Evolutionary conservation across 1,140 invertebrate genomes (phyloP), one percentile per base, ranked within the genome.

Genomic region (Macrosteles quadrilineatus): DNA sequence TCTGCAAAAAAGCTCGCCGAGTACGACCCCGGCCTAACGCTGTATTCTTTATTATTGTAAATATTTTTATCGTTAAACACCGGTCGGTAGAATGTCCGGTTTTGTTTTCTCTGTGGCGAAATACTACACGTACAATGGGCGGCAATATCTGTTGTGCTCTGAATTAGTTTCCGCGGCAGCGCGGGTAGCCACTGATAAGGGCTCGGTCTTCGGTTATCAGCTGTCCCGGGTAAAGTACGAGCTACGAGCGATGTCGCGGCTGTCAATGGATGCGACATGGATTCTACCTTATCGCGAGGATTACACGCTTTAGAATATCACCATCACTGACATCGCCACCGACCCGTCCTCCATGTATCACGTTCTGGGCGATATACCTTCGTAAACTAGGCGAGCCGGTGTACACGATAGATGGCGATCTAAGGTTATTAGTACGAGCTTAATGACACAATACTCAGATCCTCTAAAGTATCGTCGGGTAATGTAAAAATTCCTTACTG

Each of bases 31-130:
- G 9, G 32, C 40, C 63, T 43, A 66, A 66, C 63, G 23, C 17
- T 43, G 32, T 45, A 45, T 66, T 45, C 40, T 66, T 66, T 45
- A 30, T 66, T 45, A 25, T 66, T 19, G 32, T 66, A 66, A 66
- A 66, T 66, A 66, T 43, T 66, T 66, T 66, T 66, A 66, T 66
- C 63, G 45, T 66, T 66, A 66, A 43, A 66, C 55, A 29, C 11
- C 23, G 55, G 21, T 23, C 55, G 55, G 55, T 50, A 19, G 21
- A 50, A 50, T 19, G 47, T 17, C 47, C 47, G 14, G 47, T 59
- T 59, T 59, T 59, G 55, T 59, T 59, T 59, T 17, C 47, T 59
- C 55, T 30, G 55, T 9, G 55, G 55, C 55, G 21, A 29, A 59
- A 59, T 27, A 59, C 55, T 59, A 59, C n/a, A n/a, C n/a, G n/a